Evolutionary conservation across 2,113 vertebrate genomes (phyloP).

Genomic region (Climacteris rufus): DNA sequence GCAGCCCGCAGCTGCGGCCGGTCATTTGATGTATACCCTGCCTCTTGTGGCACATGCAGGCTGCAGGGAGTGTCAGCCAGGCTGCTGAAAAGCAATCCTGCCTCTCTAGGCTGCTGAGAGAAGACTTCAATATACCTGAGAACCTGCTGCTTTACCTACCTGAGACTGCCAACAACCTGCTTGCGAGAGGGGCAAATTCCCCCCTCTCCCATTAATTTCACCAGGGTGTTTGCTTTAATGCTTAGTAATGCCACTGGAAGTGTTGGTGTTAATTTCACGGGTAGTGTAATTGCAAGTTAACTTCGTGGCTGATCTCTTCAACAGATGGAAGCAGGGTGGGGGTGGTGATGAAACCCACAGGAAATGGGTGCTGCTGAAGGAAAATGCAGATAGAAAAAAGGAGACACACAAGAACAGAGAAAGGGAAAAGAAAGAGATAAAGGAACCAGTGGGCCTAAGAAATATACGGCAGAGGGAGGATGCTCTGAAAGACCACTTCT

Average conservation of each 20-base stretch:
- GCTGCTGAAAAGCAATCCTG: neutral
- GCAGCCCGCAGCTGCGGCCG: accelerated
- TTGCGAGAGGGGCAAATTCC: neutral
- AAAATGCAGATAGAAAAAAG: slow-evolving; percentile 59
- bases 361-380: slow-evolving; percentile 61
- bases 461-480: neutral
- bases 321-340: slow-evolving; percentile 63
- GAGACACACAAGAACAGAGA: slow-evolving; percentile 34
- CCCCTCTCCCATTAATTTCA: neutral
- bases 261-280: slow-evolving; percentile 40
- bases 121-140: neutral
- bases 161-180: neutral
- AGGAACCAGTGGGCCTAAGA: neutral
- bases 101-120: neutral
- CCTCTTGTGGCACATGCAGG: neutral
- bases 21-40: neutral
- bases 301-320: slow-evolving; percentile 58
- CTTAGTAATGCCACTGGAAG: neutral
- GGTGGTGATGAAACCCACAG: slow-evolving; percentile 66
- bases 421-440: neutral
- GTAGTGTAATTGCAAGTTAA: slow-evolving; percentile 48
- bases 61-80: neutral
- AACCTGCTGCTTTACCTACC: neutral
- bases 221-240: neutral
- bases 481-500: neutral